A percentile compares a stretch with the other conserved stretches of the same genome.
Conservation (phyloP, 1,140 invertebrate species). For the Liolophura sinensis region DNA sequence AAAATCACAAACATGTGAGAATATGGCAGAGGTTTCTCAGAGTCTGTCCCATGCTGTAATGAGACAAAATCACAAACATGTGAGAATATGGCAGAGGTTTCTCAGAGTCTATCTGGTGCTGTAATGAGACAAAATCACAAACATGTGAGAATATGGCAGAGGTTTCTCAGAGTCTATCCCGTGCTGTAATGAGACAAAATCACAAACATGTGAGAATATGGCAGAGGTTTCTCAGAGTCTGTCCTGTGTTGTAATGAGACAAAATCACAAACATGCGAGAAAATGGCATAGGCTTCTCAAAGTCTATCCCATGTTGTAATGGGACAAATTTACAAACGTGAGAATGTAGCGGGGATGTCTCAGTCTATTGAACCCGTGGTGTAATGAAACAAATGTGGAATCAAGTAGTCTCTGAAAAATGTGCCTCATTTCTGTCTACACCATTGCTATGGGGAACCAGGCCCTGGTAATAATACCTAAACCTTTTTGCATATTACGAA, state of each 20-base stretch:
- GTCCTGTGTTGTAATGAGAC: slow-evolving; percentile 69
- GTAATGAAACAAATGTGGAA: too few species aligned
- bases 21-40: background rate
- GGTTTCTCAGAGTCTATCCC: slow-evolving; percentile 71
- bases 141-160: slow-evolving; percentile 80
- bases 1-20: background rate
- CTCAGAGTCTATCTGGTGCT: slow-evolving; percentile 73
- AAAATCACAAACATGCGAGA: background rate
- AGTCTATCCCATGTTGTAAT: too few species aligned
- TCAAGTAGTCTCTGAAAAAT: too few species aligned
- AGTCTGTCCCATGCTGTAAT: background rate
- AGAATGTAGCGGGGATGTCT: too few species aligned
- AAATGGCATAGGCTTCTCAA: too few species aligned
- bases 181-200: slow-evolving; percentile 62
- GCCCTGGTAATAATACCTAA: too few species aligned
- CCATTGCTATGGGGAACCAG: too few species aligned
- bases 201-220: slow-evolving; percentile 75
- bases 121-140: slow-evolving; percentile 30
- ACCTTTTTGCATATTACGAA: too few species aligned
- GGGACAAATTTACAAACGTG: too few species aligned
- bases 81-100: slow-evolving; percentile 81
- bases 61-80: slow-evolving; percentile 53
- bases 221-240: slow-evolving; percentile 69
- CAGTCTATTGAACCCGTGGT: too few species aligned
- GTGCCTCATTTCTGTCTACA: too few species aligned